Conservation (phyloP, 1,140 invertebrate species). For the Dendroctonus ponderosae region DNA sequence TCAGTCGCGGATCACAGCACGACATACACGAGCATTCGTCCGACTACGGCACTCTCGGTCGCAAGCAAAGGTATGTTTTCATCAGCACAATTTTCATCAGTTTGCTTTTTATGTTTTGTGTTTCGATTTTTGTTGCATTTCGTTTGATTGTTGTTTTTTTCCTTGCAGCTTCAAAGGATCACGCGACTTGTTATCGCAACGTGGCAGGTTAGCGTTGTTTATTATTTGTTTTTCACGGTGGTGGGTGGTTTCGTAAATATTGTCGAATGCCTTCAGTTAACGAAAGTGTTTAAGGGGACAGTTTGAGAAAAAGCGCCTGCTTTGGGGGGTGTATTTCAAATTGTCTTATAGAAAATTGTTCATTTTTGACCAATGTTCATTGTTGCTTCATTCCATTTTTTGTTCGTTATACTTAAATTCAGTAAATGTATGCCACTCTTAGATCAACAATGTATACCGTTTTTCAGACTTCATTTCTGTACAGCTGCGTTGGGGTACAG, state of each 20-base stretch:
- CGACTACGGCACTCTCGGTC: slow-evolving; percentile 60
- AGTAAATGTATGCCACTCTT: too few relatives aligned
- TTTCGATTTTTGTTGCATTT: slow-evolving; percentile 37
- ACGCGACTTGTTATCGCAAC: slow-evolving; percentile 50
- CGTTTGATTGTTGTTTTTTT: slow-evolving; percentile 33
- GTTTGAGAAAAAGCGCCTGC: too few relatives aligned
- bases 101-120: slow-evolving; percentile 12
- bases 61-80: slow-evolving; percentile 63
- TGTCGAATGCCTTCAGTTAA: too few relatives aligned
- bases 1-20: slow-evolving; percentile 66
- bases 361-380: too few relatives aligned
- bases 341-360: too few relatives aligned
- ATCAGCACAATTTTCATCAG: slow-evolving; percentile 5
- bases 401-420: too few relatives aligned
- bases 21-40: slow-evolving; percentile 65
- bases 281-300: too few relatives aligned
- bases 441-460: too few relatives aligned
- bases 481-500: too few relatives aligned
- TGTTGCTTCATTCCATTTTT: too few relatives aligned
- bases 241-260: neutral
- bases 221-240: slow-evolving; percentile 22
- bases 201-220: slow-evolving; percentile 51
- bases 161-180: slow-evolving; percentile 59
- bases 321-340: too few relatives aligned
- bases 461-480: too few relatives aligned